These are phyloP conservation scores for Dendrolimus kikuchii DNA, from an alignment of 1,140 invertebrate species.

Conservation along the genomic window DNA sequence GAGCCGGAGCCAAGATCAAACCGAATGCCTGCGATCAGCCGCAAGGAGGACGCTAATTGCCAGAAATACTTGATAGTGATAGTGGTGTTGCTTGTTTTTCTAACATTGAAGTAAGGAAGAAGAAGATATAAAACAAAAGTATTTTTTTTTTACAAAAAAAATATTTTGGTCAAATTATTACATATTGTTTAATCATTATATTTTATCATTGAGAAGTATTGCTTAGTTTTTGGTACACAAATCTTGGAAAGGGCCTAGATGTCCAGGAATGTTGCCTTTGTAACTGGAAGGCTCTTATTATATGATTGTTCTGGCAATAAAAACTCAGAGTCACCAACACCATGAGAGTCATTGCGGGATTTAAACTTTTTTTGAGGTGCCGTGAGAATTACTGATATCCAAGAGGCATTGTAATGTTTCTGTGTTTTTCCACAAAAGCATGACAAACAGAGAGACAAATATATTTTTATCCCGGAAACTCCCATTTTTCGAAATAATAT, in stretches of 20 bases:
- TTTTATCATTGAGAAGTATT: slow-evolving; percentile 17
- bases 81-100: too few relatives aligned
- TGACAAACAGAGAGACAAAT: too few relatives aligned
- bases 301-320: not conserved
- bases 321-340: not conserved
- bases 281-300: not conserved
- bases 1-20: too few relatives aligned
- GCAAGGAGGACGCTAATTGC: too few relatives aligned
- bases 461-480: too few relatives aligned
- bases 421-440: too few relatives aligned
- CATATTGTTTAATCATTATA: slow-evolving; percentile 2
- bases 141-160: slow-evolving; percentile 10
- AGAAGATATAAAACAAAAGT: slow-evolving; percentile 6
- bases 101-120: too few relatives aligned
- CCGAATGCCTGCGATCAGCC: too few relatives aligned
- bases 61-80: too few relatives aligned
- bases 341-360: not conserved
- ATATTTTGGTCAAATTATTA: slow-evolving; percentile 5
- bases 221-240: slow-evolving; percentile 16
- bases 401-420: slow-evolving; percentile 6
- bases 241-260: slow-evolving; percentile 13
- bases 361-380: slow-evolving; percentile 4
- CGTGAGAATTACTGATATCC: slow-evolving; percentile 4
- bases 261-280: not conserved
- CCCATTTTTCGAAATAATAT: too few relatives aligned